Percentiles rank a stretch among this genome's conserved stretches.
phyloP scores from a whole-genome alignment of 2,113 vertebrate species.

The Rhynchomys soricoides region DNA sequence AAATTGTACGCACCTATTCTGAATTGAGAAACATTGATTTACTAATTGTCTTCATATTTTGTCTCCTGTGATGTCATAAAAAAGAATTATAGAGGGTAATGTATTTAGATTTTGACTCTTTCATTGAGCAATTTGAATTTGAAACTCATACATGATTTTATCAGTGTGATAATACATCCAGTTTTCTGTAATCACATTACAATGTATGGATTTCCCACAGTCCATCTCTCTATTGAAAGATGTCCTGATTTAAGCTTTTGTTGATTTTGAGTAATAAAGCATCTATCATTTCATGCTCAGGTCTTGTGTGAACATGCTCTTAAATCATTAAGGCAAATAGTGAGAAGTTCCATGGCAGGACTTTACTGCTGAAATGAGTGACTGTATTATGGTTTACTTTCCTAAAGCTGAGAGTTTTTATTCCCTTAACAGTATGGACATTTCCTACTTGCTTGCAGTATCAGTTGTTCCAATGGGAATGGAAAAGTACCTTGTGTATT shows the following conservation, averaged over 20 bases:
- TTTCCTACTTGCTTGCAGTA: not conserved
- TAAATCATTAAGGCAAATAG: not conserved
- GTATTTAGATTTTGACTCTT: not conserved
- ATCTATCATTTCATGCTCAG: not conserved
- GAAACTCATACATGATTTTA: not conserved
- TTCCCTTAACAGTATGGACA: not conserved
- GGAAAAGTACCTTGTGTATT: rapidly evolving
- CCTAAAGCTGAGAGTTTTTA: not conserved
- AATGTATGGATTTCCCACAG: not conserved
- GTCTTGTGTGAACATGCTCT: not conserved
- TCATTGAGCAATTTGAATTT: not conserved
- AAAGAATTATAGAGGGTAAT: not conserved
- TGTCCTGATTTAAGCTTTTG: not conserved
- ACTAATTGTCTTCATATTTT: not conserved
- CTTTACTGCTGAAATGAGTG: not conserved
- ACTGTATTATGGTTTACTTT: not conserved
- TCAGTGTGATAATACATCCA: not conserved
- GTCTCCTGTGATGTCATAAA: not conserved
- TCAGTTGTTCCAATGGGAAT: not conserved
- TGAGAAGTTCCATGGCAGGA: not conserved
- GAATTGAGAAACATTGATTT: not conserved
- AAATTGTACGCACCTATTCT: rapidly evolving
- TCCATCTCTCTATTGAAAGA: not conserved
- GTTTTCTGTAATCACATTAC: not conserved
- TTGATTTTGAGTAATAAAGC: not conserved